Percentiles rank a stretch among this genome's conserved stretches.
Evolutionary conservation across 2,797 vertebrate genomes (phyloP).

Genomic region (Loriculus beryllinus): DNA sequence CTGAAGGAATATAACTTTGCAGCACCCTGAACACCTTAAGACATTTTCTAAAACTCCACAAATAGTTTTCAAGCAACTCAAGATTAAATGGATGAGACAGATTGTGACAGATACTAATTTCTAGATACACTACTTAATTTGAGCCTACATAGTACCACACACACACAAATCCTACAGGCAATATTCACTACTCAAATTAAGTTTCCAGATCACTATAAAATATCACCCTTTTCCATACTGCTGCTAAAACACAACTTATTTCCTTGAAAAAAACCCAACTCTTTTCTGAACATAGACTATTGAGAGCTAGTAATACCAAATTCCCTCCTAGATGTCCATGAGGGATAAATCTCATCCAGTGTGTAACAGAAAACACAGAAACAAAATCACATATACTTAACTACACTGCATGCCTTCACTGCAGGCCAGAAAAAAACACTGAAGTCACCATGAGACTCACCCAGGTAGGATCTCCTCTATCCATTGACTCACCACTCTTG

Average conservation of each 20-base stretch:
- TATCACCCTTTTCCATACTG: background rate
- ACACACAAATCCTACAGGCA: background rate
- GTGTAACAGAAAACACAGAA: background rate
- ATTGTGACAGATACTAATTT: background rate
- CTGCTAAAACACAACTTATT: background rate
- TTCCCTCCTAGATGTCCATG: background rate
- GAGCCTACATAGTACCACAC: background rate
- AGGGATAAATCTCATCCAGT: background rate
- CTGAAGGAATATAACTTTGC: background rate
- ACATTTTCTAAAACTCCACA: background rate
- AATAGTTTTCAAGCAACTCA: background rate
- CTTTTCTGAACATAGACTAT: background rate
- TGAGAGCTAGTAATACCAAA: background rate
- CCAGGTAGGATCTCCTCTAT: rapidly evolving
- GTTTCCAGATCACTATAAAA: background rate
- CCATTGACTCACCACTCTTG: background rate
- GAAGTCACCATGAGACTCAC: background rate
- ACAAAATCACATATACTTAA: background rate
- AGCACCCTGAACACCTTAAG: background rate
- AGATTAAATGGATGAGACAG: background rate
- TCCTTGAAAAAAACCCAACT: background rate
- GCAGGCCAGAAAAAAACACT: background rate
- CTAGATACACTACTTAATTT: background rate
- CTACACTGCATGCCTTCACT: rapidly evolving
- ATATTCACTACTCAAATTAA: background rate